These are phyloP conservation scores for Taeniopygia guttata DNA, from an alignment of 2,797 vertebrate species.

Conservation along the genomic window DNA sequence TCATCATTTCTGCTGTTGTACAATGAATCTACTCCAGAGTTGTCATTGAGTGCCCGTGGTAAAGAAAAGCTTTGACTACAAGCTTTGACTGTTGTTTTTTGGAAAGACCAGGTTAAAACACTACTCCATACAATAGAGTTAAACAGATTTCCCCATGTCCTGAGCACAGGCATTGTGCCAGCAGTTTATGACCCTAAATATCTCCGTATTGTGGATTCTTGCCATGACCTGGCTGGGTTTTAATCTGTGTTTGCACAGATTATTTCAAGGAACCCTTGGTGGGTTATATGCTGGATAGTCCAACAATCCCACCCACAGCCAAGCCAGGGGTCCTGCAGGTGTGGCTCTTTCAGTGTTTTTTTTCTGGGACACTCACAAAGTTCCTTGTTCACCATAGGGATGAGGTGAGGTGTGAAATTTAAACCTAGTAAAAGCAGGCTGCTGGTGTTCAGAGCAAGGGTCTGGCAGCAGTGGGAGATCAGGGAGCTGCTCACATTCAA, in stretches of 20 bases:
- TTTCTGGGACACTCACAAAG: constrained; percentile 18
- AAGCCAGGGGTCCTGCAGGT: not conserved
- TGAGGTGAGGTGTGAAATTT: not conserved
- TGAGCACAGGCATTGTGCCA: not conserved
- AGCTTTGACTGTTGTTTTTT: not conserved
- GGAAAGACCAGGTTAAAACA: not conserved
- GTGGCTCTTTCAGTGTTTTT: not conserved
- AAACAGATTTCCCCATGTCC: not conserved
- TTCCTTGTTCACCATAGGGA: constrained; percentile 21
- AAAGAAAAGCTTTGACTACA: not conserved
- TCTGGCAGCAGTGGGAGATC: not conserved
- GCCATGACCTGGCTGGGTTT: not conserved
- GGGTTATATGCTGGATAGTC: not conserved
- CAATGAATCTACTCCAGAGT: not conserved
- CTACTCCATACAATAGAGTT: not conserved
- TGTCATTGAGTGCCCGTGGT: not conserved
- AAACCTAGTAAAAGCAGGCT: constrained; percentile 4
- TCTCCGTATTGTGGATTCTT: not conserved
- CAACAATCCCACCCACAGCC: not conserved
- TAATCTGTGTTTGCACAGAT: not conserved
- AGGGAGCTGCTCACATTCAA: constrained; percentile 25
- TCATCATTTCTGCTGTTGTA: not conserved
- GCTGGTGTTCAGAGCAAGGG: not conserved
- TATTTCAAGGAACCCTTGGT: not conserved
- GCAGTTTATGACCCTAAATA: not conserved